A percentile compares a stretch with the other conserved stretches of the same genome.
phyloP scores from a whole-genome alignment of 2,113 vertebrate genomes.

The Hemiscyllium ocellatum region DNA sequence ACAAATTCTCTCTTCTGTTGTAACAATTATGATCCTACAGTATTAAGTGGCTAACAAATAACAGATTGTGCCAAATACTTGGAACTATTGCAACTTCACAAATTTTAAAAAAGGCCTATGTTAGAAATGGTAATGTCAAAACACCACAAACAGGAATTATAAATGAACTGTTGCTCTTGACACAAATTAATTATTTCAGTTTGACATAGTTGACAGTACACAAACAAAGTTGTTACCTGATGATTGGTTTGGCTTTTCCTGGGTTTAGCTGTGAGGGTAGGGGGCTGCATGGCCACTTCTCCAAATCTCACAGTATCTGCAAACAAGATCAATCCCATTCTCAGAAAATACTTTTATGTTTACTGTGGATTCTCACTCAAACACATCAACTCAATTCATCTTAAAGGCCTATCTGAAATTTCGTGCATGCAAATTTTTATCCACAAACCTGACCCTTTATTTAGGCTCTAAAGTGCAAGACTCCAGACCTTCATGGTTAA shows the following conservation, averaged over 20 bases:
- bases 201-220: not conserved
- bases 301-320: conserved; percentile 74
- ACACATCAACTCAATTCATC: not conserved
- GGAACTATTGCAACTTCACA: not conserved
- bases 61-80: not conserved
- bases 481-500: not conserved
- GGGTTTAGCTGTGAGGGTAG: conserved; percentile 69
- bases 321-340: not conserved
- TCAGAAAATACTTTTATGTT: not conserved
- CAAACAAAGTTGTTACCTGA: conserved; percentile 55
- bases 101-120: not conserved
- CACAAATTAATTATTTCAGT: not conserved
- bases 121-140: not conserved
- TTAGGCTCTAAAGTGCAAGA: not conserved
- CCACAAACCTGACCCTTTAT: not conserved
- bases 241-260: conserved; percentile 48
- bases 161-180: not conserved
- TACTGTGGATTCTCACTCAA: not conserved
- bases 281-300: conserved; percentile 76
- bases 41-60: not conserved
- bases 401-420: not conserved
- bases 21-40: too few species aligned
- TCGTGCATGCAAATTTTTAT: not conserved
- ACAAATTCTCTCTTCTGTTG: too few species aligned
- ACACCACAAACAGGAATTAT: not conserved